phyloP scores from a whole-genome alignment of 2,113 vertebrate genomes.

The Colistium nudipinnis region DNA sequence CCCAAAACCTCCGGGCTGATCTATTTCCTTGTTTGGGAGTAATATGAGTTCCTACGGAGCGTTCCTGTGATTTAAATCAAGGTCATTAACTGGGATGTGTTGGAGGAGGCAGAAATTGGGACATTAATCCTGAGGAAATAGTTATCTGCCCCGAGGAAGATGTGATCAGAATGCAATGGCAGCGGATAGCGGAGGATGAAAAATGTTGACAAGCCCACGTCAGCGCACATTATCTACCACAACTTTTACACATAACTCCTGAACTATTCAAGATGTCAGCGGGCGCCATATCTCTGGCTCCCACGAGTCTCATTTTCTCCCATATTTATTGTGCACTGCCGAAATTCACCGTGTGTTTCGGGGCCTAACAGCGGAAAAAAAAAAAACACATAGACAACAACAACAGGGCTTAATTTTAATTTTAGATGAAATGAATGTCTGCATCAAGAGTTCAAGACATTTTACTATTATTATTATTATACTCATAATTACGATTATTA shows the following conservation, averaged over 20 bases:
- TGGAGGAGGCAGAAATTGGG: slow-evolving; percentile 72
- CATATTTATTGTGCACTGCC: slow-evolving; percentile 69
- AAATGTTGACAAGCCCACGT: slow-evolving; percentile 69
- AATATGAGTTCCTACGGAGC: slow-evolving; percentile 63
- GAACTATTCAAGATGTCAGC: slow-evolving; percentile 61
- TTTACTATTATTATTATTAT: no score
- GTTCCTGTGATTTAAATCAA: slow-evolving; percentile 81
- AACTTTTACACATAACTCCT: slow-evolving; percentile 68
- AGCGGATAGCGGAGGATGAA: slow-evolving; percentile 54
- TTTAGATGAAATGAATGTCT: slow-evolving; percentile 40
- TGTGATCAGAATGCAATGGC: slow-evolving; percentile 65
- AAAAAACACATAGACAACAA: slow-evolving; percentile 45
- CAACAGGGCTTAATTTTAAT: slow-evolving; percentile 52
- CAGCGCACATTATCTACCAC: slow-evolving; percentile 63
- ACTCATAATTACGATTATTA: no score
- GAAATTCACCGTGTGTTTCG: slow-evolving; percentile 52
- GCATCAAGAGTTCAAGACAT: no score
- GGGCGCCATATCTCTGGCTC: slow-evolving; percentile 39
- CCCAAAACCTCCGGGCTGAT: slow-evolving; percentile 70
- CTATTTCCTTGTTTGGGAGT: slow-evolving; percentile 67
- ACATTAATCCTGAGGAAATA: slow-evolving; percentile 75
- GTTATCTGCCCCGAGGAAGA: slow-evolving; percentile 64
- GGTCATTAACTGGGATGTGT: slow-evolving; percentile 77
- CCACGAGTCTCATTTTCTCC: slow-evolving; percentile 59
- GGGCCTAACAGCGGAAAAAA: slow-evolving; percentile 29